Conservation (phyloP, 35 echinoderm and acorn worm species). For the Diadema setosum region DNA sequence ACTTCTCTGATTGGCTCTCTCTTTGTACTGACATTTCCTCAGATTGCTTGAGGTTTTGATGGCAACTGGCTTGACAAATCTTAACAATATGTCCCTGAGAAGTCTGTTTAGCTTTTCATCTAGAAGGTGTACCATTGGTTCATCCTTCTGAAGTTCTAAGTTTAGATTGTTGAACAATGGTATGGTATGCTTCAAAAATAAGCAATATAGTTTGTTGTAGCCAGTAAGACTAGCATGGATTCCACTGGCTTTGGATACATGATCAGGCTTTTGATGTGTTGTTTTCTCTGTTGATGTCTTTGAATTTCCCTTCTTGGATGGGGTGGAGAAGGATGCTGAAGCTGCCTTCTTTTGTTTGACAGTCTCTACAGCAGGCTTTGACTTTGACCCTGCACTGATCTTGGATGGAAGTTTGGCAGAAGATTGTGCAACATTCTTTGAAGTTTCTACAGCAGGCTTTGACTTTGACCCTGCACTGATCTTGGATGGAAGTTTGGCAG, state of each 20-base stretch:
- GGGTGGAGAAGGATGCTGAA: slow-evolving; percentile 6
- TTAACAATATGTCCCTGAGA: slow-evolving; percentile 32
- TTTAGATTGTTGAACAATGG: slow-evolving; percentile 27
- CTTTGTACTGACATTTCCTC: slow-evolving; percentile 45
- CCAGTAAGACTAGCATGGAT: slow-evolving; percentile 37
- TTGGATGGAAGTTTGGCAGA: background rate
- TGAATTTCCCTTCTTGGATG: background rate
- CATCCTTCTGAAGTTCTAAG: slow-evolving; percentile 57
- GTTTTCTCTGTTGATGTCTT: slow-evolving; percentile 6
- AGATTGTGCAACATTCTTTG: background rate
- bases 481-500: background rate
- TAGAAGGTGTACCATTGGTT: slow-evolving; percentile 44
- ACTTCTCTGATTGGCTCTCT: slow-evolving; percentile 24
- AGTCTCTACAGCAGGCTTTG: background rate
- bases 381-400: too few relatives aligned
- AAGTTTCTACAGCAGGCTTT: background rate
- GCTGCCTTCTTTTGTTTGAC: background rate
- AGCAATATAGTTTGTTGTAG: slow-evolving; percentile 49
- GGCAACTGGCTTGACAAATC: slow-evolving; percentile 45
- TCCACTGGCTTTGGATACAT: background rate
- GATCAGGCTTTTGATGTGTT: slow-evolving; percentile 4
- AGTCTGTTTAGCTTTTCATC: slow-evolving; percentile 31
- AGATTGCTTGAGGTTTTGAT: background rate
- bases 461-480: too few relatives aligned
- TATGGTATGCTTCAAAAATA: slow-evolving; percentile 41